Evolutionary conservation across 1,140 invertebrate genomes (phyloP).

Genomic region (Drosophila tristis): DNA sequence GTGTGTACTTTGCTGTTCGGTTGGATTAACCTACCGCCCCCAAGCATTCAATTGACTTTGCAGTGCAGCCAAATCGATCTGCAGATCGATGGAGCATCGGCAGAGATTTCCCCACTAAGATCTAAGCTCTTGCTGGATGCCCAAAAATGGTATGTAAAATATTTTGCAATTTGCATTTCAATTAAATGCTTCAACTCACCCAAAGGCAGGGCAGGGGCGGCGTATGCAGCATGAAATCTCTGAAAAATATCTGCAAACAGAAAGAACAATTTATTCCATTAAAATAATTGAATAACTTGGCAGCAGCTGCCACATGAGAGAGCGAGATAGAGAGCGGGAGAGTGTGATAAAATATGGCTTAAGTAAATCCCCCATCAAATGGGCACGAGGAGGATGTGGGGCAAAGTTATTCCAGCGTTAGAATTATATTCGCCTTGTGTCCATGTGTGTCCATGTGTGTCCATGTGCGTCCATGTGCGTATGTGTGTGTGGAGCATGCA

Average conservation of each 20-base stretch:
- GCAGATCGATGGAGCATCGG: no score
- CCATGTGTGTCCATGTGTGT: background rate
- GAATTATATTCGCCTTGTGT: slow-evolving; percentile 57
- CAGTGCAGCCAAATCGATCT: no score
- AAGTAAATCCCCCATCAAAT: slow-evolving; percentile 56
- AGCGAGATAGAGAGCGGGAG: background rate
- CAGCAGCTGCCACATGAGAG: slow-evolving; percentile 30
- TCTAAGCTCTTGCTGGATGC: background rate
- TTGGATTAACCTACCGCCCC: slow-evolving; percentile 71
- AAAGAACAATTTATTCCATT: slow-evolving; percentile 59
- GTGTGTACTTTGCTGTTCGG: slow-evolving; percentile 67
- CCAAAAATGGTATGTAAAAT: background rate
- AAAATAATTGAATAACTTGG: slow-evolving; percentile 80
- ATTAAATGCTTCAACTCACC: slow-evolving; percentile 61
- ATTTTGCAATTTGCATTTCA: slow-evolving; percentile 58
- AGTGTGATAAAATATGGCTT: slow-evolving; percentile 68
- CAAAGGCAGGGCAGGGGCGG: background rate
- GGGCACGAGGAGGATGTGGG: background rate
- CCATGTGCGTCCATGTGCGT: slow-evolving; percentile 6
- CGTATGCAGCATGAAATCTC: background rate
- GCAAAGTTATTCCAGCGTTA: slow-evolving; percentile 53
- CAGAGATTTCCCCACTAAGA: background rate
- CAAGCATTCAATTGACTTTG: slow-evolving; percentile 21
- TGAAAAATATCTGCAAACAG: slow-evolving; percentile 40
- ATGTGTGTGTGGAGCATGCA: slow-evolving; percentile 25